Conservation (phyloP, 2,113 vertebrate genomes). For the Polyodon spathula region DNA sequence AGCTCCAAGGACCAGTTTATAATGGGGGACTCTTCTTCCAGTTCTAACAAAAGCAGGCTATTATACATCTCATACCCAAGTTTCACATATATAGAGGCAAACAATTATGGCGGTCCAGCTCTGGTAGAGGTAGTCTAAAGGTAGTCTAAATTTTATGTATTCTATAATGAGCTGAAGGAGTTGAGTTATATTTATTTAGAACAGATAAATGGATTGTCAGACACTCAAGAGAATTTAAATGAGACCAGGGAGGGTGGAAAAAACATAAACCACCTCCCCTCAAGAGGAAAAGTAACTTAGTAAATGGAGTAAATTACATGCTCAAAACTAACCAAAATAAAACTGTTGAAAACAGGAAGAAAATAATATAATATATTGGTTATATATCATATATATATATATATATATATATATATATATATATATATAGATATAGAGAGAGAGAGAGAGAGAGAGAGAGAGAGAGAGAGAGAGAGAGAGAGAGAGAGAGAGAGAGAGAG, state of each 20-base stretch:
- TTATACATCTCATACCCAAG: no score
- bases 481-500: no score
- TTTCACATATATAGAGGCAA: no score
- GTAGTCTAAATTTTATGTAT: no score
- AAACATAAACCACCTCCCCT: background rate
- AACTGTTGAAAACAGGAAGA: conserved; percentile 27
- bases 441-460: no score
- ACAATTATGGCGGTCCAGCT: no score
- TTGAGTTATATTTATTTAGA: background rate
- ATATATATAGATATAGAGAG: no score
- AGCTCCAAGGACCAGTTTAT: conserved; percentile 97
- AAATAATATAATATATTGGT: no score
- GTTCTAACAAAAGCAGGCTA: conserved; percentile 68
- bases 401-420: no score
- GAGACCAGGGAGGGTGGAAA: background rate
- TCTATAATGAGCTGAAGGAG: background rate
- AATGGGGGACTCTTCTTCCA: conserved; percentile 95
- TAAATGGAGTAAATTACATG: conserved; percentile 16
- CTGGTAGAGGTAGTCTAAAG: no score
- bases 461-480: no score
- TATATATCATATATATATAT: no score
- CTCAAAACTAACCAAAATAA: conserved; percentile 33
- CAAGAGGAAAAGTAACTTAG: conserved; percentile 8
- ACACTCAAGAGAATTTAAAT: background rate
- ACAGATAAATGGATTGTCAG: conserved; percentile 8